phyloP scores from a whole-genome alignment of 2,888 invertebrate species.

The Chaetoderma sp. region DNA sequence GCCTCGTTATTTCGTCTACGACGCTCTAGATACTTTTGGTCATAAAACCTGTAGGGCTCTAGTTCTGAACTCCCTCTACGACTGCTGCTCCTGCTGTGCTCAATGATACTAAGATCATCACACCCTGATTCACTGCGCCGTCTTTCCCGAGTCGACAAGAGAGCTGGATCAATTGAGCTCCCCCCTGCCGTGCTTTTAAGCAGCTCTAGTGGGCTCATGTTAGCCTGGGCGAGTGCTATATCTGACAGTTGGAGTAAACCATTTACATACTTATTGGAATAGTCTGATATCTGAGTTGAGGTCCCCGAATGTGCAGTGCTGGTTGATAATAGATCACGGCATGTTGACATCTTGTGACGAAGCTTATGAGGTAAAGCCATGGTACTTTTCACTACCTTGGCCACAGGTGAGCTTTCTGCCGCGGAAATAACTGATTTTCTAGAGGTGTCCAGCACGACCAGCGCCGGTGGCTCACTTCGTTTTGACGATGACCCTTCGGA shows the following conservation, averaged over 20 bases:
- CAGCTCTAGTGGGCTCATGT: constrained; percentile 38
- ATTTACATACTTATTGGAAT: constrained; percentile 37
- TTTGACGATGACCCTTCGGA: background rate
- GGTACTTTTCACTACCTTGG: constrained; percentile 15
- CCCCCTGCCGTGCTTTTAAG: constrained; percentile 27
- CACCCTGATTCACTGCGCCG: constrained; percentile 6
- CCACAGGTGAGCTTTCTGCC: constrained; percentile 25
- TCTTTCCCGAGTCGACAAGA: background rate
- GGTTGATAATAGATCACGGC: constrained; percentile 28
- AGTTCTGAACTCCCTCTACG: constrained; percentile 25
- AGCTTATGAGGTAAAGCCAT: constrained; percentile 54
- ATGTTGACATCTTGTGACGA: constrained; percentile 49
- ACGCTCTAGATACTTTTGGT: constrained; percentile 69
- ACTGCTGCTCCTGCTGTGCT: background rate
- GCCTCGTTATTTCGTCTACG: constrained; percentile 71
- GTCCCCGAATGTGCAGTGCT: background rate
- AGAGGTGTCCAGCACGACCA: constrained; percentile 25
- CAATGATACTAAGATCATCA: background rate
- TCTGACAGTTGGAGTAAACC: constrained; percentile 60
- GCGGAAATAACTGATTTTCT: constrained; percentile 37
- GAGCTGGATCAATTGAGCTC: too few species aligned
- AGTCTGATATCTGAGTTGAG: background rate
- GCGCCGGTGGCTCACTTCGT: background rate
- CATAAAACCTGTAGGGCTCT: constrained; percentile 38
- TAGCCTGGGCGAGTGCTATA: constrained; percentile 52